Evolutionary conservation across 2,888 invertebrate species (phyloP), one percentile per base, ranked within the genome.

Genomic region (Zele albiditarsus): DNA sequence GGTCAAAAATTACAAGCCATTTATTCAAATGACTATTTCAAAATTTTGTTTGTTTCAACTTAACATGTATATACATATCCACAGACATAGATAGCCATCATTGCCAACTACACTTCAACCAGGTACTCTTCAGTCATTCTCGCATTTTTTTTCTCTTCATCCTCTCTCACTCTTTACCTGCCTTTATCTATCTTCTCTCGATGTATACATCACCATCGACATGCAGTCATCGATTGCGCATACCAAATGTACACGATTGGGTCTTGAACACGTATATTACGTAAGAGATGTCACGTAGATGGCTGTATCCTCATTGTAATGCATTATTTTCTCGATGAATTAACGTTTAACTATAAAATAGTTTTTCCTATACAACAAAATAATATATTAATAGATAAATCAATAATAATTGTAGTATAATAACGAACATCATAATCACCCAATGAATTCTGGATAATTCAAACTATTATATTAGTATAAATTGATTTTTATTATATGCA

Each of bases 221-320:
- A 66, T 66, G 33, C 62, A 71, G 74, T 76, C 79, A 78, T 77
- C 74, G 71, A 79, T 79, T 77, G 77, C 76, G 77, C 78, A 78
- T 78, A 79, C 75, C 75, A 63, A 71, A 74, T 77, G 68, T 77
- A 69, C 67, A 65, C 49, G 71, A 71, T 73, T 76, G 71, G 67
- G 66, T 62, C 60, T 73, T 66, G 28, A 46, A 68, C 46, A 71
- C 69, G 49, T 71, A 12, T 57, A 42, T 57, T 73, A 49, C 42
- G 65, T 78, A 74, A 74, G 58, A 70, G 46, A 76, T 49, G 60
- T 72, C 53, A 75, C 66, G 16, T 71, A 78, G 46, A 67, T 75
- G n/a, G 71, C 75, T 25, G 33, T 69, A 68, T 68, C 68, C 53
- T 28, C 71, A 65, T 71, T 74, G 70, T 66, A 65, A 46, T 27